A percentile compares a stretch with the other conserved stretches of the same genome.
Evolutionary conservation across 1,140 invertebrate species (phyloP).

Genomic region (Formica selysi): DNA sequence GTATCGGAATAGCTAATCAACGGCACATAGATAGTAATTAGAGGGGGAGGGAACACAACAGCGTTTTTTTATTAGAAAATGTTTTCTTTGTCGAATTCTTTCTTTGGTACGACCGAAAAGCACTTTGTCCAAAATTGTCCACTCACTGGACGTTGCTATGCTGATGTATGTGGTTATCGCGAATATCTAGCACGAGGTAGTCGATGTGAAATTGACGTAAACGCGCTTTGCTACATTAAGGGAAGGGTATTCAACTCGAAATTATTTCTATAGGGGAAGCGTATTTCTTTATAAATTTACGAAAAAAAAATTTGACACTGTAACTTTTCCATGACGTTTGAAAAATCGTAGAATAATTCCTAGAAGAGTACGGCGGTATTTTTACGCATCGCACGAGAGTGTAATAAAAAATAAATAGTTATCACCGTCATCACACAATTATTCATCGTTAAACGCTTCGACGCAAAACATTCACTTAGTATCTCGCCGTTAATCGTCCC

Average conservation of each 20-base stretch:
- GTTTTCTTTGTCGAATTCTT: neutral
- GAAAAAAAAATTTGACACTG: neutral
- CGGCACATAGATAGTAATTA: neutral
- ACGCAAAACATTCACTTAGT: constrained; percentile 54
- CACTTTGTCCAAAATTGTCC: neutral
- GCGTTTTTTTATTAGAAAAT: neutral
- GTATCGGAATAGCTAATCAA: neutral
- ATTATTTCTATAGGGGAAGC: too few relatives aligned
- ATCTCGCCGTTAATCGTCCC: constrained; percentile 55
- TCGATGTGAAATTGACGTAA: too few relatives aligned
- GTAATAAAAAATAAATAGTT: constrained; percentile 7
- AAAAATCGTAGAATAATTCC: neutral
- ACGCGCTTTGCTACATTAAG: too few relatives aligned
- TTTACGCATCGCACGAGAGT: neutral
- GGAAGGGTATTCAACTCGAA: too few relatives aligned
- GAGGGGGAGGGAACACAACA: neutral
- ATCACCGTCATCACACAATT: neutral
- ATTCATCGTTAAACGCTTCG: neutral
- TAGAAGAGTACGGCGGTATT: neutral
- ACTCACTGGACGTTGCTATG: neutral
- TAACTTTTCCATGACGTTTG: neutral
- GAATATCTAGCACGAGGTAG: too few relatives aligned
- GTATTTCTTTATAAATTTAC: too few relatives aligned
- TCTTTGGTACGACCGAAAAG: neutral
- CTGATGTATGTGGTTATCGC: neutral